These are phyloP conservation scores for Hassar affinis DNA, from an alignment of 2,113 vertebrate species.

Conservation along the genomic window DNA sequence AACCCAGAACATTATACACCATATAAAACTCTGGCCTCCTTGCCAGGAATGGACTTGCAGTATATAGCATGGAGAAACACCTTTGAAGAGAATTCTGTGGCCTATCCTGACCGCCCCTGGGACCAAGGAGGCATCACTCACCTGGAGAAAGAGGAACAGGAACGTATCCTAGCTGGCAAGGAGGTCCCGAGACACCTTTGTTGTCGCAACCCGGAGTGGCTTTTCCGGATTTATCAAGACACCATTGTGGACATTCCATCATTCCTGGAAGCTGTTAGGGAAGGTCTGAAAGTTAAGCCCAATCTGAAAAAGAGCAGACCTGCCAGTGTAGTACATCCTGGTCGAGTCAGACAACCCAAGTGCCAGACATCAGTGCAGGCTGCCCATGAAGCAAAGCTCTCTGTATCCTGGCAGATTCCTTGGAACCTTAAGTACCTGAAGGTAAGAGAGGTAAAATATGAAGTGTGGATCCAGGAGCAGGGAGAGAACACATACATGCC, in stretches of 20 bases:
- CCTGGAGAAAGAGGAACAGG: conserved; percentile 83
- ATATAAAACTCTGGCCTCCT: conserved; percentile 87
- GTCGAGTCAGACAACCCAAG: conserved; percentile 85
- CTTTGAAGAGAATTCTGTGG: conserved; percentile 79
- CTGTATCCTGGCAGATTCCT: conserved; percentile 91
- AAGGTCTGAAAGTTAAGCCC: conserved; percentile 77
- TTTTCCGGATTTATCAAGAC: conserved; percentile 97
- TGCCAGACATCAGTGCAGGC: conserved; percentile 90
- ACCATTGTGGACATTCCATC: conserved; percentile 87
- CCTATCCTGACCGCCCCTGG: conserved; percentile 87
- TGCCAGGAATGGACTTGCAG: conserved; percentile 95
- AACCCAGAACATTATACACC: conserved; percentile 96
- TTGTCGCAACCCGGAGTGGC: conserved; percentile 96
- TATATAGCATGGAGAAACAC: conserved; percentile 91
- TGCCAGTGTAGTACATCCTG: conserved; percentile 81
- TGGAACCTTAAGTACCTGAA: conserved; percentile 97
- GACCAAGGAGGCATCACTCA: conserved; percentile 94
- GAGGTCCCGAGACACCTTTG: conserved; percentile 92
- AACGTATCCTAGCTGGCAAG: conserved; percentile 83
- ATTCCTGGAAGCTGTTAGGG: conserved; percentile 79
- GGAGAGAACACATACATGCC: conserved; percentile 98
- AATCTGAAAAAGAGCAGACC: conserved; percentile 76
- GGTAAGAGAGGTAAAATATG: conserved; percentile 92
- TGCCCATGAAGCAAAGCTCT: conserved; percentile 83
- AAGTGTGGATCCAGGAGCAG: conserved; percentile 99